Conservation (phyloP, 2,888 invertebrate genomes). For the Diogma glabrata region DNA sequence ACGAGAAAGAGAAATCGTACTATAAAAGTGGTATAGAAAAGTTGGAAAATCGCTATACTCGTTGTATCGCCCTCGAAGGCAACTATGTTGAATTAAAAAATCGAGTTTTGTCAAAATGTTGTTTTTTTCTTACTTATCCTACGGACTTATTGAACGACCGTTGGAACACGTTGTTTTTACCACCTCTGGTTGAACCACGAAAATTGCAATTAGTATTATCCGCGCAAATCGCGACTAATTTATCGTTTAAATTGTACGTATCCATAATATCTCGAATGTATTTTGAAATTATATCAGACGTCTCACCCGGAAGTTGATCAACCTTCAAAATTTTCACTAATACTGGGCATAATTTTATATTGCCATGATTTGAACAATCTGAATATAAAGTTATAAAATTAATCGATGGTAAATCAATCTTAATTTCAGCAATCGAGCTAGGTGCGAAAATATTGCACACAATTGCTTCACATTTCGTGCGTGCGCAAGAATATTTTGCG, state of each 20-base stretch:
- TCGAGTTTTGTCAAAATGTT: too few species aligned
- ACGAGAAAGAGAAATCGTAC: too few species aligned
- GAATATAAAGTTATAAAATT: constrained; percentile 15
- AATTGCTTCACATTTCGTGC: constrained; percentile 17
- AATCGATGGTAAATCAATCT: constrained; percentile 13
- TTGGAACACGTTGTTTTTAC: not conserved
- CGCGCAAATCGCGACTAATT: not conserved
- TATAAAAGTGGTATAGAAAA: too few species aligned
- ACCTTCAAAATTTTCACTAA: constrained; percentile 15
- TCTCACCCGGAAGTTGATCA: constrained; percentile 15
- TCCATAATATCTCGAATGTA: constrained; percentile 4
- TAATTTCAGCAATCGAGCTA: constrained; percentile 15
- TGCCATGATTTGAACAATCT: constrained; percentile 17
- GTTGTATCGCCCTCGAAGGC: too few species aligned
- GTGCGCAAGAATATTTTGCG: constrained; percentile 14
- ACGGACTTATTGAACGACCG: not conserved
- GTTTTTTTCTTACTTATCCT: too few species aligned
- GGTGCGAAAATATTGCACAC: constrained; percentile 15
- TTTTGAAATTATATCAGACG: constrained; percentile 16
- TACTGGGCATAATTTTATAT: constrained; percentile 5
- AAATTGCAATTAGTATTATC: constrained; percentile 14
- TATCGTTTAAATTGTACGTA: not conserved
- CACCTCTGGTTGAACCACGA: constrained; percentile 8
- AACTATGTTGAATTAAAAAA: too few species aligned
- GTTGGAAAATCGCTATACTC: too few species aligned